Percentiles rank a stretch among this genome's conserved stretches.
phyloP scores from a whole-genome alignment of 2,113 vertebrate genomes.

The Pterocles gutturalis region DNA sequence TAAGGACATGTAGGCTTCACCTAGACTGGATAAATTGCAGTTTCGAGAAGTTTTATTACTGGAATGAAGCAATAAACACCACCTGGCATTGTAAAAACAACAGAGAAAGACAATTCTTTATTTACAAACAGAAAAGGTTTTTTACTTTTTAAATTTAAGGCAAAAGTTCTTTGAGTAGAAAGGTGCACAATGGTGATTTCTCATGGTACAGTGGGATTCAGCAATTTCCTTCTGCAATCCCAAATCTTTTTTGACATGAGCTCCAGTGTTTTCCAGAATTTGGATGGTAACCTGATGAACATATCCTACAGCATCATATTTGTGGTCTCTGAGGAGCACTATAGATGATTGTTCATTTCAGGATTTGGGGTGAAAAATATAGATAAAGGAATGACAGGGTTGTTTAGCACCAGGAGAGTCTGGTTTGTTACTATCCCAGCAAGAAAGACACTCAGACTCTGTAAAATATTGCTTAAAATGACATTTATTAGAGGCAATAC shows the following conservation, averaged over 20 bases:
- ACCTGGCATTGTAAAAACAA: not conserved
- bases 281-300: not conserved
- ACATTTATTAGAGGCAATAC: not conserved
- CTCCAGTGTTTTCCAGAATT: not conserved
- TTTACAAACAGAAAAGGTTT: not conserved
- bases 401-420: not conserved
- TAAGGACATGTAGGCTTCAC: not conserved
- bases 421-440: not conserved
- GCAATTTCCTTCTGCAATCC: not conserved
- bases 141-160: not conserved
- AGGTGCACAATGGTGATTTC: not conserved
- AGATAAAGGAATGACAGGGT: not conserved
- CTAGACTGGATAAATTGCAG: not conserved
- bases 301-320: not conserved
- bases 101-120: not conserved
- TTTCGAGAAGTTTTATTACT: not conserved
- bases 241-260: not conserved
- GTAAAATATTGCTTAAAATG: not conserved
- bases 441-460: not conserved
- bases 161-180: not conserved
- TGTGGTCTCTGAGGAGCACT: not conserved
- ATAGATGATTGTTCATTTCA: not conserved
- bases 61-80: not conserved
- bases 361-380: not conserved
- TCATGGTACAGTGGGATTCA: not conserved